phyloP scores from a whole-genome alignment of 1,140 invertebrate genomes.

The Vanessa tameamea region DNA sequence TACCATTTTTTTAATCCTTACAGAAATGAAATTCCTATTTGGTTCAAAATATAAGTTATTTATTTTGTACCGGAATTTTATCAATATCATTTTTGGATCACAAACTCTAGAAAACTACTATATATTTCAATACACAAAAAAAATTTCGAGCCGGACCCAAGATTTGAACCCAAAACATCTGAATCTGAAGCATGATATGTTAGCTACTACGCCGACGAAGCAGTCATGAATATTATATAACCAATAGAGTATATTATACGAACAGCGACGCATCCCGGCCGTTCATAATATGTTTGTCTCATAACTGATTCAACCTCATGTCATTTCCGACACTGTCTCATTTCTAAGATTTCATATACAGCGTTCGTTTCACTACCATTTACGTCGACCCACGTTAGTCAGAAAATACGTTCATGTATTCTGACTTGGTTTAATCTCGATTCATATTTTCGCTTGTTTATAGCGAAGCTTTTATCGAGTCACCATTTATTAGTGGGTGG shows the following conservation, averaged over 20 bases:
- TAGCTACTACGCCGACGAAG: no score
- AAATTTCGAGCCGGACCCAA: no score
- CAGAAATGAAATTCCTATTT: conserved; percentile 4
- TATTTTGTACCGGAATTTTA: no score
- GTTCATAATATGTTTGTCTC: not conserved
- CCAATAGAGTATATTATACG: no score
- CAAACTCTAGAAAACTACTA: no score
- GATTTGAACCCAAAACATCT: no score
- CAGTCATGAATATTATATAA: no score
- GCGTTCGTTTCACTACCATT: conserved; percentile 60
- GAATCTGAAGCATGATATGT: no score
- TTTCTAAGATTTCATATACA: conserved; percentile 24
- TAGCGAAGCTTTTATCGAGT: conserved; percentile 56
- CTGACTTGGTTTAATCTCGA: conserved; percentile 60
- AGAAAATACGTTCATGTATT: conserved; percentile 42
- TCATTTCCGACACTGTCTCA: conserved; percentile 43
- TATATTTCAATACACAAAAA: no score
- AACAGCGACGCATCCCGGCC: no score
- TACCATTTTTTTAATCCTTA: no score
- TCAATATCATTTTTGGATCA: no score
- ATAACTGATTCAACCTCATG: conserved; percentile 8
- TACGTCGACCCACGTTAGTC: conserved; percentile 58
- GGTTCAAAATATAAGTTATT: not conserved
- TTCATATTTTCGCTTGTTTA: conserved; percentile 73
- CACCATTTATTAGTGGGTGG: conserved; percentile 48